A percentile compares a stretch with the other conserved stretches of the same genome.
Conservation (phyloP, 2,888 invertebrate genomes). For the Sminthurides aquaticus region DNA sequence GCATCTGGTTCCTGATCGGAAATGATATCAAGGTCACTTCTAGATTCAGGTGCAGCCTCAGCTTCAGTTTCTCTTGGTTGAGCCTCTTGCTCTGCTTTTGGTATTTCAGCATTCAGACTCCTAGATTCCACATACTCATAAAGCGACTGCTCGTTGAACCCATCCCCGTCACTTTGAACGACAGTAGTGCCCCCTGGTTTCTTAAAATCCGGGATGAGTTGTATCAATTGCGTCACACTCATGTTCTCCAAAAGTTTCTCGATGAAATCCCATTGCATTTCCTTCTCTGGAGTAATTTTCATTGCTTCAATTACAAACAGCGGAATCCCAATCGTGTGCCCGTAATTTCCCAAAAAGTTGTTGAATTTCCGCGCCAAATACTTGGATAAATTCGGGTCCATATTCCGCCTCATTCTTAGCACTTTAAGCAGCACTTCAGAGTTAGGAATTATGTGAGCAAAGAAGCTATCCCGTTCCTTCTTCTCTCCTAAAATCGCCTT, state of each 20-base stretch:
- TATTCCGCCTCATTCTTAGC: slow-evolving; percentile 27
- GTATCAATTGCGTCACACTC: slow-evolving; percentile 18
- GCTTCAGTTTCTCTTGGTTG: background rate
- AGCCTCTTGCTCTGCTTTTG: background rate
- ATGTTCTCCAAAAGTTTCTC: slow-evolving; percentile 30
- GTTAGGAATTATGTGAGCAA: slow-evolving; percentile 19
- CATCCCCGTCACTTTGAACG: background rate
- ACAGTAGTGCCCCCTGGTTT: background rate
- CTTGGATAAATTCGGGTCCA: slow-evolving; percentile 35
- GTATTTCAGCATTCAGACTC: background rate
- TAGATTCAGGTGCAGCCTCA: background rate
- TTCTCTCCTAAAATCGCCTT: slow-evolving; percentile 11
- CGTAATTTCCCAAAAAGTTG: slow-evolving; percentile 36
- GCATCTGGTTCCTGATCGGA: slow-evolving; percentile 42
- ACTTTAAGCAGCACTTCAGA: slow-evolving; percentile 19
- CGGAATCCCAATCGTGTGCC: slow-evolving; percentile 38
- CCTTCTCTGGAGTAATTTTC: slow-evolving; percentile 37
- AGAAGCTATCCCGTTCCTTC: slow-evolving; percentile 15
- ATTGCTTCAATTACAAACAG: slow-evolving; percentile 39
- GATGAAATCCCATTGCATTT: slow-evolving; percentile 38
- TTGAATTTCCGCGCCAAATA: slow-evolving; percentile 40
- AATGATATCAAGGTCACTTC: slow-evolving; percentile 35
- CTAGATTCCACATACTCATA: background rate
- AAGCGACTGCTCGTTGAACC: background rate
- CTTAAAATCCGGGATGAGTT: slow-evolving; percentile 22